Conservation (phyloP, 2,888 invertebrate species). For the Ecliptopera silaceata region DNA sequence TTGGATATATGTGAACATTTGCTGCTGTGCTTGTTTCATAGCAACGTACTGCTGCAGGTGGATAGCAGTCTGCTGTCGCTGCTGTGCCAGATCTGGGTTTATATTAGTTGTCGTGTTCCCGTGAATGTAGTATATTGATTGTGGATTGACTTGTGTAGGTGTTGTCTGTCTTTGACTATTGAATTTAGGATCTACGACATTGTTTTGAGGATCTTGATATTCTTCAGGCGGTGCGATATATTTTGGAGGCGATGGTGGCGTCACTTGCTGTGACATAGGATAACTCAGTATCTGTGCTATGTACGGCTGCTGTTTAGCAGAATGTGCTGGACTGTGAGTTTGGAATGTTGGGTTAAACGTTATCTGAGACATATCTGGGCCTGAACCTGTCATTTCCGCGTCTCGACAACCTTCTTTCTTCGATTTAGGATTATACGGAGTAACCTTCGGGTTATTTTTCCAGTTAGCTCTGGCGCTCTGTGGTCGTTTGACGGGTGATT, state of each 20-base stretch:
- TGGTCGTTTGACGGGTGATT: slow-evolving; percentile 74
- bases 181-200: slow-evolving; percentile 59
- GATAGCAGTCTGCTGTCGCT: slow-evolving; percentile 76
- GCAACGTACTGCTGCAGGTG: slow-evolving; percentile 79
- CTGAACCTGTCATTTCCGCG: slow-evolving; percentile 48
- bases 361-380: slow-evolving; percentile 72
- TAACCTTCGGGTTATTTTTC: slow-evolving; percentile 74
- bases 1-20: slow-evolving; percentile 75
- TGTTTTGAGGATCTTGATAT: slow-evolving; percentile 75
- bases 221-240: slow-evolving; percentile 77
- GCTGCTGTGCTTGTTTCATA: slow-evolving; percentile 81
- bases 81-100: slow-evolving; percentile 68
- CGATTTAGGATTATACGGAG: slow-evolving; percentile 67
- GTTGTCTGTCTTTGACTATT: slow-evolving; percentile 51
- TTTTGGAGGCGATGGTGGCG: slow-evolving; percentile 73
- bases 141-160: slow-evolving; percentile 47
- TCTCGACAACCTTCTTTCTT: slow-evolving; percentile 54
- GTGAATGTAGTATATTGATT: slow-evolving; percentile 76
- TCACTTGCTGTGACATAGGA: slow-evolving; percentile 75
- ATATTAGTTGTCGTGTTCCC: slow-evolving; percentile 61
- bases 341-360: slow-evolving; percentile 81
- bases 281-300: slow-evolving; percentile 78
- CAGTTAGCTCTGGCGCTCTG: slow-evolving; percentile 74
- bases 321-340: slow-evolving; percentile 77
- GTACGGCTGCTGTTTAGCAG: slow-evolving; percentile 73